Conservation (phyloP, 1,140 invertebrate species). For the Steinernema feltiae region DNA sequence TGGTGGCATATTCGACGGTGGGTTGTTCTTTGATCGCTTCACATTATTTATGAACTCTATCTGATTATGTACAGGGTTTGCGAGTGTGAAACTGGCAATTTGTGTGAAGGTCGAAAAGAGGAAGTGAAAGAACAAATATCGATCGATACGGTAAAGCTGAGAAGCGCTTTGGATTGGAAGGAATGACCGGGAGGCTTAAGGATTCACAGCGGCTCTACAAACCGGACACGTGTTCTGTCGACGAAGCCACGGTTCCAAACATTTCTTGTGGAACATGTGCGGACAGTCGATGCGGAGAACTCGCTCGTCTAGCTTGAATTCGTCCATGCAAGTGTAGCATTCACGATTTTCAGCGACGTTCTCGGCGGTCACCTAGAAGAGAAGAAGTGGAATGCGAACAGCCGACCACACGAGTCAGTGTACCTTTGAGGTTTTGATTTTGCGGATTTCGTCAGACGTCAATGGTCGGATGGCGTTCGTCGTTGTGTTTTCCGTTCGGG, state of each 20-base stretch:
- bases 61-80: not conserved
- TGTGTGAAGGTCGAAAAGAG: not conserved
- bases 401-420: not conserved
- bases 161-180: conserved; percentile 10
- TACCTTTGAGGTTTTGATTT: not conserved
- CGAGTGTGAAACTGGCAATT: not conserved
- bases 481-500: not conserved
- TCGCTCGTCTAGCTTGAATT: not conserved
- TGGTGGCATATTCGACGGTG: too few relatives aligned
- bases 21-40: too few relatives aligned
- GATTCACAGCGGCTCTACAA: not conserved
- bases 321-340: conserved; percentile 6
- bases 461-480: not conserved
- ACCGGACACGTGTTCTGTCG: not conserved
- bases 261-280: not conserved
- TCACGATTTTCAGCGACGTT: not conserved
- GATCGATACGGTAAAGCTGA: conserved; percentile 3
- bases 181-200: not conserved
- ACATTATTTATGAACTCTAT: not conserved
- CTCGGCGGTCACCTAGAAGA: not conserved
- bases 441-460: not conserved
- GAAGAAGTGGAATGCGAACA: not conserved
- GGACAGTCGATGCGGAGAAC: not conserved
- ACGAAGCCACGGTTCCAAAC: not conserved
- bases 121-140: conserved; percentile 9